Evolutionary conservation across 2,113 vertebrate genomes (phyloP).

Genomic region (Proteles cristata): DNA sequence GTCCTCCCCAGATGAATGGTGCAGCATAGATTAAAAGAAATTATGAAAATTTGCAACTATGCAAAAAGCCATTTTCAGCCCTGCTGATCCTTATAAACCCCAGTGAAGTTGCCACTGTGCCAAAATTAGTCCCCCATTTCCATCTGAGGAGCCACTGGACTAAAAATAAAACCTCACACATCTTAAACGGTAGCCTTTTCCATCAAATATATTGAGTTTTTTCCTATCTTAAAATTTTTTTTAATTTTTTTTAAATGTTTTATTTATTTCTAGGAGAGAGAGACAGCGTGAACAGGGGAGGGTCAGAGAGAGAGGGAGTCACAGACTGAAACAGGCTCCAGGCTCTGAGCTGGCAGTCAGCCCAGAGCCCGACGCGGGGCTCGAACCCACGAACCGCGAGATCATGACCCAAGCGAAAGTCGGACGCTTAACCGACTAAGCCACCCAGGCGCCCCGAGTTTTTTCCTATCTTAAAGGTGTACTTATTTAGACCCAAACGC

Average conservation of each 20-base stretch:
- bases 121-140: background rate
- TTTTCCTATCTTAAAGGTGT: background rate
- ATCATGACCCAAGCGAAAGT: too few species aligned
- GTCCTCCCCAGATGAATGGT: background rate
- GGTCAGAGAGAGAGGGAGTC: too few species aligned
- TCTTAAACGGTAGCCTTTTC: background rate
- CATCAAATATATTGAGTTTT: background rate
- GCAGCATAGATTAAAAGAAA: background rate
- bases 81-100: background rate
- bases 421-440: too few species aligned
- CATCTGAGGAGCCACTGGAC: background rate
- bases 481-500: background rate
- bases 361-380: too few species aligned
- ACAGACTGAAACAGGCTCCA: too few species aligned
- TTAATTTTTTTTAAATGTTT: too few species aligned
- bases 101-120: background rate
- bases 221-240: background rate
- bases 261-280: too few species aligned
- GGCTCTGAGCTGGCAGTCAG: too few species aligned
- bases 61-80: background rate
- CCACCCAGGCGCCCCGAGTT: too few species aligned
- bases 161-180: background rate
- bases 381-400: too few species aligned
- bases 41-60: background rate
- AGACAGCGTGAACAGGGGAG: too few species aligned